These are phyloP conservation scores for Ceratosolen fusciceps DNA, from an alignment of 1,140 invertebrate genomes.

Conservation along the genomic window DNA sequence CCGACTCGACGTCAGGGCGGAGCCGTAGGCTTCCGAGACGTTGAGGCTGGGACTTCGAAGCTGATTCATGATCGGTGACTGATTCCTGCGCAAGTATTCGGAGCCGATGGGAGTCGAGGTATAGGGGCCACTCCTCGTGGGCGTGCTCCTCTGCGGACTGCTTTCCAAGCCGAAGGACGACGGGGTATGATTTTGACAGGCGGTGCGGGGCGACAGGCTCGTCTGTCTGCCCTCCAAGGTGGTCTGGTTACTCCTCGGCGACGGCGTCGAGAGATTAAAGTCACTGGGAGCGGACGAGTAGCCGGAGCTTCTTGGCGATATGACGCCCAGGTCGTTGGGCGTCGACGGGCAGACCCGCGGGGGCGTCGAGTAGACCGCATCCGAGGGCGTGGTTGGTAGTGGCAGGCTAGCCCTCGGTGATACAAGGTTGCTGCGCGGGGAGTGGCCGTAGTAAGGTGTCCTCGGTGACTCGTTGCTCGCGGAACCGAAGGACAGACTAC, in stretches of 20 bases:
- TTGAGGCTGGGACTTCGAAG: constrained; percentile 48
- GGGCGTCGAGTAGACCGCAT: constrained; percentile 54
- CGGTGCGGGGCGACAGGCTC: constrained; percentile 58
- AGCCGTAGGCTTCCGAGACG: constrained; percentile 45
- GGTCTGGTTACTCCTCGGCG: constrained; percentile 58
- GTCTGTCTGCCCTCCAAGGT: constrained; percentile 57
- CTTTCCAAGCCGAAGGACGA: constrained; percentile 53
- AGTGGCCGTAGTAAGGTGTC: constrained; percentile 54
- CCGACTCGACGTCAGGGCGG: not conserved
- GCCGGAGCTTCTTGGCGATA: constrained; percentile 58
- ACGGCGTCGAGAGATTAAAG: constrained; percentile 59
- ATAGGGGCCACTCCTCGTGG: constrained; percentile 25
- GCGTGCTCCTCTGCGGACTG: constrained; percentile 52
- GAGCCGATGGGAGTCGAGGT: constrained; percentile 35
- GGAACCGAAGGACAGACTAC: constrained; percentile 56
- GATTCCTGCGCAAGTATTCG: constrained; percentile 52
- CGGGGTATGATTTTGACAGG: constrained; percentile 55
- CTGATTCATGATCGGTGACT: constrained; percentile 51
- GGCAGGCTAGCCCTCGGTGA: constrained; percentile 64
- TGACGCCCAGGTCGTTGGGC: constrained; percentile 58
- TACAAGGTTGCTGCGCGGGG: constrained; percentile 60
- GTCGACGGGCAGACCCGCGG: constrained; percentile 57
- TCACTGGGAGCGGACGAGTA: constrained; percentile 56
- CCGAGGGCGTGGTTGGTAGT: constrained; percentile 56
- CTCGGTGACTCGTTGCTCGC: constrained; percentile 58